Conservation (phyloP, 2,888 invertebrate genomes). For the Drosophila maculinotata region DNA sequence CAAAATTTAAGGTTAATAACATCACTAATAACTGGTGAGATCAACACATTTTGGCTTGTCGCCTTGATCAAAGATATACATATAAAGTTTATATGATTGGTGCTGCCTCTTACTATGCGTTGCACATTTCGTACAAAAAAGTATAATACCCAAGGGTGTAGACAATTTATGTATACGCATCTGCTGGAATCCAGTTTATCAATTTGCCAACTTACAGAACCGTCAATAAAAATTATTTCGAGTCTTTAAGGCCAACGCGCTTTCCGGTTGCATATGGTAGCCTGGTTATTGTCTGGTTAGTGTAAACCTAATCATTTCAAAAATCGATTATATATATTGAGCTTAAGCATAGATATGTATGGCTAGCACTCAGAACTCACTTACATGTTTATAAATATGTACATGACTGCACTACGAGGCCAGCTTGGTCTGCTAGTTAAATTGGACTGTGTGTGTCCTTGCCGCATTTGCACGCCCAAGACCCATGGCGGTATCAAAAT, state of each 20-base stretch:
- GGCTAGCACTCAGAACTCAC: too few relatives aligned
- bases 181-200: constrained; percentile 66
- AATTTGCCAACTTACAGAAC: constrained; percentile 27
- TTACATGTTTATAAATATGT: neutral
- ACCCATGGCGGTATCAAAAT: constrained; percentile 41
- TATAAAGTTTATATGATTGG: too few relatives aligned
- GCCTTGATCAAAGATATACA: too few relatives aligned
- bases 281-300: neutral
- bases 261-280: constrained; percentile 3
- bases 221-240: constrained; percentile 33
- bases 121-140: neutral
- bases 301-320: neutral
- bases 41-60: too few relatives aligned
- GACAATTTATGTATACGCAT: constrained; percentile 32
- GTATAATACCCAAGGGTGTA: neutral
- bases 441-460: constrained; percentile 49
- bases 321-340: neutral
- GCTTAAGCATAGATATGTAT: neutral
- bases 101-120: too few relatives aligned
- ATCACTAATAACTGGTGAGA: too few relatives aligned
- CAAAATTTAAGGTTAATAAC: too few relatives aligned
- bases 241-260: constrained; percentile 21
- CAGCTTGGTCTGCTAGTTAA: constrained; percentile 13
- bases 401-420: neutral
- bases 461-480: constrained; percentile 46